Conservation (phyloP, 2,113 vertebrate genomes). For the Mungos mungo region DNA sequence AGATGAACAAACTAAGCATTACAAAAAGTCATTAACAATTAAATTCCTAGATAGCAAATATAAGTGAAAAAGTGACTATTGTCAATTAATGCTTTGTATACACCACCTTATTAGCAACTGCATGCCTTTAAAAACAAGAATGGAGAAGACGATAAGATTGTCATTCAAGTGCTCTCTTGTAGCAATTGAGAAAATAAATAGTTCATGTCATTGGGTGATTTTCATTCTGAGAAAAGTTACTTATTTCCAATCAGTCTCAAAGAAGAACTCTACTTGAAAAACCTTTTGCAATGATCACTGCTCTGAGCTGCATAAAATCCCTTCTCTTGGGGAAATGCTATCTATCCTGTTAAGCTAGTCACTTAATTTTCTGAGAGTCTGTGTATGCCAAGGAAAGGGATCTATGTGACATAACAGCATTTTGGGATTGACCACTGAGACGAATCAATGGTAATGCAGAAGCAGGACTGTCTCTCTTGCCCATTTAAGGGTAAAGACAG, state of each 20-base stretch:
- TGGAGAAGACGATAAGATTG: background rate
- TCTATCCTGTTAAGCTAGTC: background rate
- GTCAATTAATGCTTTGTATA: background rate
- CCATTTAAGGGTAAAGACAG: rapidly evolving
- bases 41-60: background rate
- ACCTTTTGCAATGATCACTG: background rate
- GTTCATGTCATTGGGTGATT: background rate
- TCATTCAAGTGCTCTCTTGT: background rate
- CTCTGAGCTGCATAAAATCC: background rate
- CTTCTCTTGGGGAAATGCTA: background rate
- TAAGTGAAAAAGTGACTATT: background rate
- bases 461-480: background rate
- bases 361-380: background rate
- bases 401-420: rapidly evolving
- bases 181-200: constrained; percentile 8
- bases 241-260: constrained; percentile 20
- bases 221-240: constrained; percentile 25
- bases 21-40: constrained; percentile 26
- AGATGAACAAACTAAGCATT: background rate
- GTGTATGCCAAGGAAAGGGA: background rate
- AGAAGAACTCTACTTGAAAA: background rate
- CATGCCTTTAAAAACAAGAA: background rate
- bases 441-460: background rate
- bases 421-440: background rate
- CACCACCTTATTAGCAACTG: background rate